Base-by-base conservation (phyloP, 2,113 vertebrate species). In the Pygoscelis antarcticus region DNA sequence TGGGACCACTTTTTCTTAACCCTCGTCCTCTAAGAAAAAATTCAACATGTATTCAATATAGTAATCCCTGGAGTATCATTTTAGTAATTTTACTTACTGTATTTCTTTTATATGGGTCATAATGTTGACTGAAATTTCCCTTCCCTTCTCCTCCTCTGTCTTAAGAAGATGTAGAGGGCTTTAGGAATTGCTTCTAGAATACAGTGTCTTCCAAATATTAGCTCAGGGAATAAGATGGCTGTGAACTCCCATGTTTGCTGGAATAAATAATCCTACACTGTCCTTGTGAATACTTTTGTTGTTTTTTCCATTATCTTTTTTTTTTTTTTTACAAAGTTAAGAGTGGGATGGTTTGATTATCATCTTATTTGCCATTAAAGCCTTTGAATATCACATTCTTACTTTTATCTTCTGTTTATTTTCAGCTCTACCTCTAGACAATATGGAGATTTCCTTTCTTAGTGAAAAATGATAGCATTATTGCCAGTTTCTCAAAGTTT, bases 201-300 rank as follows among this genome's bases (percentile, higher is more conserved):
- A 83, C 60, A 95, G 38, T 95, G 57, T 95, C 96, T 98, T 97
- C 65, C 87, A 98, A 98, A 97, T 97, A 97, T 93, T 98, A 96
- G 89, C 82, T 96, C 85, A 97, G 94, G 93, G 95, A 97, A 93
- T 94, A 95, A 95, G 65, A 97, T 77, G 68, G 34, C 88, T 89
- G 57, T 86, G 81, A 94, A 91, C 91, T 89, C 80, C 81, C 5
- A 0, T 87, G 79, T 97, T 97, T 97, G 76, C 77, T 92, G 88
- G 85, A 96, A 96, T 94, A 98, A 97, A 97, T 97, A 97, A 93
- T 84, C 51, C 57, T 89, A 80, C 36, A 89, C 82, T 94, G 38
- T 78, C 64, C 81, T 83, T 92, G 29, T 32, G 17, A 71, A 79
- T 87, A 49, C 6, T 61, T 89, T 5, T 46, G 11, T 18, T 40